These are phyloP conservation scores for Dicerorhinus sumatrensis DNA, from an alignment of 2,113 vertebrate genomes.

Conservation along the genomic window DNA sequence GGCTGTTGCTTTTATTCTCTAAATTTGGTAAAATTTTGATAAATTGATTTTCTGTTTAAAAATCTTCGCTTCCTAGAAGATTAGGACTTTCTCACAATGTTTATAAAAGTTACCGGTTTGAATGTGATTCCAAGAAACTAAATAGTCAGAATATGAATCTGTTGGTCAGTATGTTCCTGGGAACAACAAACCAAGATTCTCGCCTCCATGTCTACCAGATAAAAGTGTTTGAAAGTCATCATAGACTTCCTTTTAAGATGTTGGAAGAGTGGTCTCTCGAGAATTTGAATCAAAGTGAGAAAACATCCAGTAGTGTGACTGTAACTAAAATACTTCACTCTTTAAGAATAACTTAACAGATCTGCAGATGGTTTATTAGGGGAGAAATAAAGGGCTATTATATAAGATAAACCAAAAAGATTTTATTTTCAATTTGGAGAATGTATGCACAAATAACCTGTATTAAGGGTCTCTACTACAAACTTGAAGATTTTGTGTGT, in stretches of 20 bases:
- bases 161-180: not conserved
- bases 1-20: constrained; percentile 7
- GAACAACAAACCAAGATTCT: not conserved
- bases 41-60: constrained; percentile 44
- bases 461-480: not conserved
- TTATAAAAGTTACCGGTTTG: constrained; percentile 13
- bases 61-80: constrained; percentile 33
- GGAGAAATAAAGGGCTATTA: not conserved
- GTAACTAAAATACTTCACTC: not conserved
- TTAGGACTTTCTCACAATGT: constrained; percentile 31
- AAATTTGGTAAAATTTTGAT: constrained; percentile 32
- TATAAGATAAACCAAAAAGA: not conserved
- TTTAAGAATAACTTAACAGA: not conserved
- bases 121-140: constrained; percentile 48
- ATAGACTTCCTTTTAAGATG: constrained; percentile 11
- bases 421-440: constrained; percentile 19
- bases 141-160: constrained; percentile 35
- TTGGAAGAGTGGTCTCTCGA: not conserved
- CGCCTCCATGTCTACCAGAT: not conserved
- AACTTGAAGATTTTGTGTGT: not conserved
- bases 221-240: constrained; percentile 39
- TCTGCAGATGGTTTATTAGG: not conserved
- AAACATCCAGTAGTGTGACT: constrained; percentile 9
- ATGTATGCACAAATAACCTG: not conserved
- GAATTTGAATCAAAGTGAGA: constrained; percentile 11